Conservation (phyloP, 2,797 vertebrate genomes). For the Botia almorhae region DNA sequence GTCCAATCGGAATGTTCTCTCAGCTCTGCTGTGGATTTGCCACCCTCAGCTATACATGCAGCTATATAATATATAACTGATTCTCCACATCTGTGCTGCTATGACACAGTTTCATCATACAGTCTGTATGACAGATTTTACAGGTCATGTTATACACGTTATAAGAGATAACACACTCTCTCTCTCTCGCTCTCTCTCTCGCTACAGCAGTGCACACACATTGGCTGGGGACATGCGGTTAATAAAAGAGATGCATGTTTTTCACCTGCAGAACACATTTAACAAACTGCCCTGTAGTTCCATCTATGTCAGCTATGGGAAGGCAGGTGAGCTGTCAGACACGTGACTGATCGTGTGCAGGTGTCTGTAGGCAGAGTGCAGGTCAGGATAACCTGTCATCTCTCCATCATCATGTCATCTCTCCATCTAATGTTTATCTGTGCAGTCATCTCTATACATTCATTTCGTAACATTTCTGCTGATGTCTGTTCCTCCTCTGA, state of each 20-base stretch:
- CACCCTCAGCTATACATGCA: conserved; percentile 32
- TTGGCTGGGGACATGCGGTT: not conserved
- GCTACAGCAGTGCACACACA: too few species aligned
- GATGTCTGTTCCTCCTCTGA: not conserved
- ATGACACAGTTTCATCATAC: not conserved
- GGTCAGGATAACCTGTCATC: too few species aligned
- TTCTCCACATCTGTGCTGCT: conserved; percentile 38
- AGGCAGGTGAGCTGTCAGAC: not conserved
- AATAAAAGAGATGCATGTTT: not conserved
- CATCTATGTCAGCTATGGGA: not conserved
- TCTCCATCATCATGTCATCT: not conserved
- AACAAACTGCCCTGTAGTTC: not conserved
- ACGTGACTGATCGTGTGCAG: not conserved
- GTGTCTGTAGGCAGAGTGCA: not conserved
- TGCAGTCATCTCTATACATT: not conserved
- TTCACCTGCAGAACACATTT: not conserved
- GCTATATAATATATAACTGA: conserved; percentile 3
- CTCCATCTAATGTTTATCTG: not conserved
- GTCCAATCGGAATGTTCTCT: conserved; percentile 66
- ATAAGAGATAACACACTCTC: too few species aligned
- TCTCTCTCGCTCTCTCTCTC: too few species aligned
- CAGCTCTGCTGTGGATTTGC: conserved; percentile 45
- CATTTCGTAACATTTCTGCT: conserved; percentile 7
- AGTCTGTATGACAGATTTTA: not conserved
- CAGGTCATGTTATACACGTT: not conserved